Conservation (phyloP, 2,888 invertebrate genomes). For the Galeruca laticollis region DNA sequence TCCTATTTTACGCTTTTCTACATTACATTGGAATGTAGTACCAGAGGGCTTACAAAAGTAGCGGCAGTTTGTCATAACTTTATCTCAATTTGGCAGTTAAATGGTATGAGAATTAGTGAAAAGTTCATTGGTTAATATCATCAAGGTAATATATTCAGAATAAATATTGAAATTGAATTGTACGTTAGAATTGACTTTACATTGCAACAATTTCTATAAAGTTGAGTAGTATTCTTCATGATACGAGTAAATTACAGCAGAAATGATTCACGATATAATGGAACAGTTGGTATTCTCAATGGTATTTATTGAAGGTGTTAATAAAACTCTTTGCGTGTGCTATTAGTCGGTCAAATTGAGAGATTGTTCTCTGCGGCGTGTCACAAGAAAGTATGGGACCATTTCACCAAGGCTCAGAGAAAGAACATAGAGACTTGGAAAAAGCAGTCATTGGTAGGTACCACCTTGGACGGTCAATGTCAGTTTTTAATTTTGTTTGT, state of each 20-base stretch:
- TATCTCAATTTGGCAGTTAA: too few relatives aligned
- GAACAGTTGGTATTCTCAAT: constrained; percentile 1
- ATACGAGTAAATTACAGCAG: neutral
- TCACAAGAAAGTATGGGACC: constrained; percentile 99
- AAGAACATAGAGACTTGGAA: constrained; percentile 99
- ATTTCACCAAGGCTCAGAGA: constrained; percentile 98
- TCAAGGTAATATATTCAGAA: too few relatives aligned
- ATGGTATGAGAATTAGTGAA: too few relatives aligned
- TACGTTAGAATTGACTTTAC: neutral
- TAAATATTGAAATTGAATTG: too few relatives aligned
- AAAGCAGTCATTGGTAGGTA: constrained; percentile 93
- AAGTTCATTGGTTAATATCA: too few relatives aligned
- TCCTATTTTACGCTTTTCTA: too few relatives aligned
- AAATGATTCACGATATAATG: neutral
- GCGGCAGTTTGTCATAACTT: too few relatives aligned
- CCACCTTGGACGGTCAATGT: constrained; percentile 56
- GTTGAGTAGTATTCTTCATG: neutral
- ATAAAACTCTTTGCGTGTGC: constrained; percentile 66
- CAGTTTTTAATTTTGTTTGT: constrained; percentile 12
- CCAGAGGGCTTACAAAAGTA: too few relatives aligned
- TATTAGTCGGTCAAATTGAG: constrained; percentile 98
- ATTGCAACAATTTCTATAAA: neutral
- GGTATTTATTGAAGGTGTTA: constrained; percentile 43
- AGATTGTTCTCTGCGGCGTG: constrained; percentile 95
- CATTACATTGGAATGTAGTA: too few relatives aligned